Base-by-base conservation (phyloP, 2,113 vertebrate genomes). In the Origma solitaria region DNA sequence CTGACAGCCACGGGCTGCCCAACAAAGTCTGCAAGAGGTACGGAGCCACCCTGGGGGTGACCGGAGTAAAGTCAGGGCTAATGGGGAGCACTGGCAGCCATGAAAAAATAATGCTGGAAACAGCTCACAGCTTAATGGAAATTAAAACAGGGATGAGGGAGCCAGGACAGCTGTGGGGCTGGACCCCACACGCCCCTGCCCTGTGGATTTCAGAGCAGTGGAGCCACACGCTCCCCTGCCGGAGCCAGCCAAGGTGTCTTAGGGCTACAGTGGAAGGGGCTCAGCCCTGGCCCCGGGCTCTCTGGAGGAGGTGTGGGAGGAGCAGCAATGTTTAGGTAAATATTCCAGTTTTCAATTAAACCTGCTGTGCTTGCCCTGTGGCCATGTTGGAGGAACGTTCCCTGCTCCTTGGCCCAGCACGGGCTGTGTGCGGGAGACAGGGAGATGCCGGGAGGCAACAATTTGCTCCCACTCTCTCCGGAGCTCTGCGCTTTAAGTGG, bases 21-120 rank as follows among this genome's bases (percentile, higher is more conserved):
- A 98, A 98, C 89, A 98, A 95, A 95, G 98, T 99, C 96, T 99
- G 99, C 91, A 98, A 98, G 91, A 99, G 98, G 99, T 99, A 97
- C 0, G 33, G 45, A 35, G 38, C 65, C 53, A 12, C 25, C 64
- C 56, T 4, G 4, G 6, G 11, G 1, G 2, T 2, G 4, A 30
- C 17, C 3, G 0, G n/a, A 44, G 42, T n/a, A 53, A 44, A 92
- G 68, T 71, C 2, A 6, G 28, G 28, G n/a, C 50, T 0, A 0
- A 33, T 15, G 61, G 23, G 25, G 24, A 73, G 22, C 14, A 4
- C 83, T 56, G 72, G 51, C 54, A 68, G 68, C 10, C 0, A 0
- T 1, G 86, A 45, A 2, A 47, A 65, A n/a, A 25, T 4, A 19
- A 33, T 1, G 23, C 53, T 69, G 84, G 50, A 81, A 93, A 30